These are phyloP conservation scores for Rambutsinella grinnellia DNA, from an alignment of 2,888 invertebrate species.

Conservation along the genomic window DNA sequence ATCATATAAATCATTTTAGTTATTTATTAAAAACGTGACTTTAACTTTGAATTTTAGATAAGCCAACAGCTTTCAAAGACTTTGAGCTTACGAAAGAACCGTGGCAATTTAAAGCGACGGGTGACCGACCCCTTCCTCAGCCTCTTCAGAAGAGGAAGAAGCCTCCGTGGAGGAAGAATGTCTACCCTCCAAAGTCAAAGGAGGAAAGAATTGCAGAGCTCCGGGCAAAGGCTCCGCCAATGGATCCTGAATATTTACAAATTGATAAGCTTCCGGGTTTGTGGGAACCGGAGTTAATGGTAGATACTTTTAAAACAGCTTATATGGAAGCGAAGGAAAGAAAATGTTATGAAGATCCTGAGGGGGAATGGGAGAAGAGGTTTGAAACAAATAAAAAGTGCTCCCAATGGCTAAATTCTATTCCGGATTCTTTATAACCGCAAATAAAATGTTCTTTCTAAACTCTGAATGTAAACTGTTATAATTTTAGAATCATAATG, in stretches of 20 bases:
- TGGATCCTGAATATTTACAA: conserved; percentile 48
- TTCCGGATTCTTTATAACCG: conserved; percentile 39
- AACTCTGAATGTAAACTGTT: neutral
- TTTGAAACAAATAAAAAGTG: conserved; percentile 53
- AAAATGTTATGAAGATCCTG: neutral
- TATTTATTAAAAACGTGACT: no score
- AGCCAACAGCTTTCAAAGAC: conserved; percentile 4
- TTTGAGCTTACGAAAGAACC: conserved; percentile 18
- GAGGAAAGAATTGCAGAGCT: conserved; percentile 57
- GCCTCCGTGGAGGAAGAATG: conserved; percentile 54
- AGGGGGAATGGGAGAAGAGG: conserved; percentile 40
- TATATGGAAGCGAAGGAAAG: conserved; percentile 4
- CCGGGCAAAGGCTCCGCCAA: conserved; percentile 41
- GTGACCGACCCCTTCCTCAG: conserved; percentile 22
- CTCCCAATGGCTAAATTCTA: conserved; percentile 51
- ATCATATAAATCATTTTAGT: conserved; percentile 4
- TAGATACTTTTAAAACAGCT: conserved; percentile 50
- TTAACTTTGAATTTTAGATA: conserved; percentile 7
- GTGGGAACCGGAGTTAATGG: conserved; percentile 62
- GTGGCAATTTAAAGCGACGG: conserved; percentile 57
- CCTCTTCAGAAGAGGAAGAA: conserved; percentile 28
- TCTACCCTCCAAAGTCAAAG: conserved; percentile 59
- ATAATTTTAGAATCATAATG: neutral
- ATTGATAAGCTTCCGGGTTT: conserved; percentile 62
- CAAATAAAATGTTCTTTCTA: no score